Base-by-base conservation (phyloP, 2,113 vertebrate genomes). In the Salvelinus fontinalis region DNA sequence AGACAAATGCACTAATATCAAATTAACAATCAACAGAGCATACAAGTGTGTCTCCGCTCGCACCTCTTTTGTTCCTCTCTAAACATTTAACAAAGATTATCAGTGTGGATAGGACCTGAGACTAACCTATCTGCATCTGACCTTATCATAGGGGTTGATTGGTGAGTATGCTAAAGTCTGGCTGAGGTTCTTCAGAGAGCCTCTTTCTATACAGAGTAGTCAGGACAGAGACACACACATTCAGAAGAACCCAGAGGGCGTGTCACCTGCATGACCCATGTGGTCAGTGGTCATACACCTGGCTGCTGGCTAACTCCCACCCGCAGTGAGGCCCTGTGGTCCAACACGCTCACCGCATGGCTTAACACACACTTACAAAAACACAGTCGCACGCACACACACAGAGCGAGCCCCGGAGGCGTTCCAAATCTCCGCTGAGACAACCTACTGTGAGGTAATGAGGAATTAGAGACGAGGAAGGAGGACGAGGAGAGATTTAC, bases 391-490 rank as follows among this genome's bases (percentile, higher is more conserved):
- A 16, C 11, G 14, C n/a, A n/a, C n/a, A 8, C 60, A 54, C 27
- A 49, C 51, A 24, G 9, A 12, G 67, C 1, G 60, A 64, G 34
- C 16, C 87, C 88, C 72, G 81, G 81, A 90, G 88, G 89, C 82
- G 83, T 79, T 71, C 78, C 82, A 88, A 85, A 89, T 79, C 88
- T 87, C 87, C 57, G 88, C 85, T 76, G 86, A 85, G 89, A 91
- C 87, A 84, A 88, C 88, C 90, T 87, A 66, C 85, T 75, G 76
- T 91, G 90, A 91, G 87, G 87, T 91, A 89, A 93, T 76, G 88
- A 91, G 87, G 90, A 91, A 91, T 94, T 91, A 93, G 85, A 86
- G 85, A 83, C 70, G 66, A 88, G 82, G 88, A 88, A 83, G 84
- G 86, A 84, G 87, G 89, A 89, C 87, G 90, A 81, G 81, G 74